Conservation (phyloP, 2,797 vertebrate species). For the Hydrophis major region DNA sequence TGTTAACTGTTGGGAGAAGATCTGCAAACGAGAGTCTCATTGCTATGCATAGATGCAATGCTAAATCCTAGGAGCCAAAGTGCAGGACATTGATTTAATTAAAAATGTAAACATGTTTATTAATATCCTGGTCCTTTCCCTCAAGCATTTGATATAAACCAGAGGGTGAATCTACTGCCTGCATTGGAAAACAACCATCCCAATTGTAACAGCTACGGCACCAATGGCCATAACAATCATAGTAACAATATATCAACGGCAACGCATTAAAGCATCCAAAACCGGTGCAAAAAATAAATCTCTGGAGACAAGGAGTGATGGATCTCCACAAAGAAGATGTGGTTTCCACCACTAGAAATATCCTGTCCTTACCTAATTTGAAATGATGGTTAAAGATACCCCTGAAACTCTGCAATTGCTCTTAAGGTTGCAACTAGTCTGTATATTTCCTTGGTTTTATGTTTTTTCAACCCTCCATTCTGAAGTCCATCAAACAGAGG, state of each 20-base stretch:
- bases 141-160: neutral
- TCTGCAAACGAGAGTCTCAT: neutral
- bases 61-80: neutral
- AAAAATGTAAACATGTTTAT: neutral
- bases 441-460: neutral
- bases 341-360: neutral
- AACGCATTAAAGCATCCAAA: neutral
- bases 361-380: neutral
- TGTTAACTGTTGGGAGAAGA: neutral
- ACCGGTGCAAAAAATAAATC: neutral
- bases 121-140: neutral
- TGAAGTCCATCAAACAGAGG: neutral
- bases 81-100: neutral
- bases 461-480: neutral
- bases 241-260: neutral
- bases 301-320: neutral
- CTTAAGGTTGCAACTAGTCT: neutral
- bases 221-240: neutral
- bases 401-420: too few relatives aligned
- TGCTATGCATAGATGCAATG: neutral
- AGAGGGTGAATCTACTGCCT: neutral
- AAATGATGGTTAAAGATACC: neutral
- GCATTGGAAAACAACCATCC: neutral
- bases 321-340: neutral
- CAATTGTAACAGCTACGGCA: neutral